Percentiles rank a stretch among this genome's conserved stretches.
Conservation (phyloP, 1,140 invertebrate genomes). For the Diploscapter pachys region DNA sequence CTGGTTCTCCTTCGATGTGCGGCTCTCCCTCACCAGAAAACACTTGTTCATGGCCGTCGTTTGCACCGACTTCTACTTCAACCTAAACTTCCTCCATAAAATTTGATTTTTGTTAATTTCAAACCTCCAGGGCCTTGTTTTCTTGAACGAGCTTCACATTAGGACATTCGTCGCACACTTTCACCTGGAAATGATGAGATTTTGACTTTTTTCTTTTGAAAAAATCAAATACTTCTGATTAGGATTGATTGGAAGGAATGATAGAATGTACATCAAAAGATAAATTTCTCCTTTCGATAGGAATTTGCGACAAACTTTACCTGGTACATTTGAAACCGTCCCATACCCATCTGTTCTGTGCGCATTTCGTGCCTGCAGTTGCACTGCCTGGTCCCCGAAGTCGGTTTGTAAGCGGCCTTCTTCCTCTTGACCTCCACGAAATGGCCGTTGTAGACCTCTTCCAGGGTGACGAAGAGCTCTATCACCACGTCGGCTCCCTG, state of each 20-base stretch:
- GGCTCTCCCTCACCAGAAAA: constrained; percentile 90
- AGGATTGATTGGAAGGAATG: too few relatives aligned
- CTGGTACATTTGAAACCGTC: constrained; percentile 94
- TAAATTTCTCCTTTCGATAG: too few relatives aligned
- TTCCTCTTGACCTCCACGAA: constrained; percentile 67
- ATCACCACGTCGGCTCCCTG: constrained; percentile 86
- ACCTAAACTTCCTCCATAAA: constrained; percentile 67
- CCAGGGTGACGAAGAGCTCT: constrained; percentile 86
- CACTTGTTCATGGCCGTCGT: constrained; percentile 87
- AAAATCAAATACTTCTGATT: too few relatives aligned
- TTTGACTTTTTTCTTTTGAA: too few relatives aligned
- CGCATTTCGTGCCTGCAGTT: constrained; percentile 97
- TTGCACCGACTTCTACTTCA: constrained; percentile 93
- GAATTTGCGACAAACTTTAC: too few relatives aligned
- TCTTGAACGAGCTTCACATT: constrained; percentile 76
- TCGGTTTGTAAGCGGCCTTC: constrained; percentile 89
- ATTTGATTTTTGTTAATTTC: neutral
- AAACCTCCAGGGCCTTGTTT: constrained; percentile 51
- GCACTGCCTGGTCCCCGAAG: constrained; percentile 90
- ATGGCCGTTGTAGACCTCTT: constrained; percentile 76
- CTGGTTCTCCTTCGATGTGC: constrained; percentile 95
- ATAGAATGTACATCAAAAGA: too few relatives aligned
- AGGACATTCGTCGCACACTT: constrained; percentile 97
- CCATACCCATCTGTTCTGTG: constrained; percentile 89
- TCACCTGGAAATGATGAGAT: constrained; percentile 64